These are phyloP conservation scores for Macrosiphum euphorbiae DNA, from an alignment of 2,888 invertebrate genomes.

Conservation along the genomic window DNA sequence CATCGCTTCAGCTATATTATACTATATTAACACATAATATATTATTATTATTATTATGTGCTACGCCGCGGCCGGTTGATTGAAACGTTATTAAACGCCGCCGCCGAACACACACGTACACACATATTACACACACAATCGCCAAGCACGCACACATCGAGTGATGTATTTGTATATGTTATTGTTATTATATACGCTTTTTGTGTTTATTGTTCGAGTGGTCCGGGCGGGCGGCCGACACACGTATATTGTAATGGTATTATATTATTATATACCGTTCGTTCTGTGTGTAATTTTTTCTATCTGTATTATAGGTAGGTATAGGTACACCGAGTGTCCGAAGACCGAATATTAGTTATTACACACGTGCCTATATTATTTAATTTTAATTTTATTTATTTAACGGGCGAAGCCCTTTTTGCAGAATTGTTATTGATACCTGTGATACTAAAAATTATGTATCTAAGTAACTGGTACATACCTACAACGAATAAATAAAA, in stretches of 20 bases:
- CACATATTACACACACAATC: conserved; percentile 2
- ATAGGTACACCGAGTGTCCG: not conserved
- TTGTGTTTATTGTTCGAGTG: conserved; percentile 37
- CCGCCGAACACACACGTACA: conserved; percentile 6
- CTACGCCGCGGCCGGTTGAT: conserved; percentile 12
- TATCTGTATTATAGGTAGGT: not conserved
- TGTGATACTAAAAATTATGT: too few relatives aligned
- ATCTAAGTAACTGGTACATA: too few relatives aligned
- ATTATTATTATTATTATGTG: not conserved
- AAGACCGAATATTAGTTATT: not conserved
- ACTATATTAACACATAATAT: not conserved
- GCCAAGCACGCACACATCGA: not conserved
- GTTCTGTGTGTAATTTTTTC: not conserved
- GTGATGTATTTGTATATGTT: conserved; percentile 31
- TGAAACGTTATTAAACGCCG: conserved; percentile 60
- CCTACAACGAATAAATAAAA: too few relatives aligned
- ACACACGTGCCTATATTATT: not conserved
- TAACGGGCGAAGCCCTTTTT: too few relatives aligned
- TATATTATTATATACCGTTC: not conserved
- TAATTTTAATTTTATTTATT: not conserved
- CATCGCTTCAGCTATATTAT: not conserved
- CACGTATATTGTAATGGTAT: not conserved
- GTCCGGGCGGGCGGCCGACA: not conserved
- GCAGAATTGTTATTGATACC: too few relatives aligned
- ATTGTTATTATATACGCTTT: conserved; percentile 9